phyloP scores from a whole-genome alignment of 2,888 invertebrate species.

The Euspilapteryx auroguttella region DNA sequence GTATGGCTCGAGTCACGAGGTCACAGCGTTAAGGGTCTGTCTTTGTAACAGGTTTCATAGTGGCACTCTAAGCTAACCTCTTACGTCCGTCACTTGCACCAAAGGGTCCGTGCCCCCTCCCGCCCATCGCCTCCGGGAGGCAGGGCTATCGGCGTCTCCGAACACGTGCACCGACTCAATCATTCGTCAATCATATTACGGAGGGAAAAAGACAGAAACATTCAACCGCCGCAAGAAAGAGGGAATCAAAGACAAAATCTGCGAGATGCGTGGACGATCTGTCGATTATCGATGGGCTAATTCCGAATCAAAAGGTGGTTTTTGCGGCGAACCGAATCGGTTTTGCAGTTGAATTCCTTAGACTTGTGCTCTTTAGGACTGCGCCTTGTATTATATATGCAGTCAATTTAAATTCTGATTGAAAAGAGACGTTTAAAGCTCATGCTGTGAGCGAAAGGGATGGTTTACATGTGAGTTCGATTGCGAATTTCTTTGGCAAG shows the following conservation, averaged over 20 bases:
- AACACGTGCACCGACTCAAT: slow-evolving; percentile 35
- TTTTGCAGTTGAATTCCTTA: slow-evolving; percentile 7
- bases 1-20: no score
- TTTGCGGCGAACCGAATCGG: slow-evolving; percentile 25
- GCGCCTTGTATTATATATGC: no score
- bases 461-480: slow-evolving; percentile 14
- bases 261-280: slow-evolving; percentile 18
- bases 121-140: slow-evolving; percentile 19
- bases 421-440: slow-evolving; percentile 15
- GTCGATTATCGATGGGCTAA: slow-evolving; percentile 29
- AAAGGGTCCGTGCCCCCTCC: slow-evolving; percentile 17
- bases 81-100: no score
- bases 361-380: slow-evolving; percentile 4
- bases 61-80: no score
- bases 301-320: slow-evolving; percentile 31
- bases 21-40: no score
- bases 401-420: slow-evolving; percentile 12
- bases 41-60: no score
- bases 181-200: slow-evolving; percentile 41
- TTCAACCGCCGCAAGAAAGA: slow-evolving; percentile 17
- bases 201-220: slow-evolving; percentile 35
- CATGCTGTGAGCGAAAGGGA: slow-evolving; percentile 23
- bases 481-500: slow-evolving; percentile 15
- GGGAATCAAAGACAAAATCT: slow-evolving; percentile 17
- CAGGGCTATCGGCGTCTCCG: slow-evolving; percentile 30